Evolutionary conservation across 2,888 invertebrate genomes (phyloP).

Genomic region (Dolichomitus sp.): DNA sequence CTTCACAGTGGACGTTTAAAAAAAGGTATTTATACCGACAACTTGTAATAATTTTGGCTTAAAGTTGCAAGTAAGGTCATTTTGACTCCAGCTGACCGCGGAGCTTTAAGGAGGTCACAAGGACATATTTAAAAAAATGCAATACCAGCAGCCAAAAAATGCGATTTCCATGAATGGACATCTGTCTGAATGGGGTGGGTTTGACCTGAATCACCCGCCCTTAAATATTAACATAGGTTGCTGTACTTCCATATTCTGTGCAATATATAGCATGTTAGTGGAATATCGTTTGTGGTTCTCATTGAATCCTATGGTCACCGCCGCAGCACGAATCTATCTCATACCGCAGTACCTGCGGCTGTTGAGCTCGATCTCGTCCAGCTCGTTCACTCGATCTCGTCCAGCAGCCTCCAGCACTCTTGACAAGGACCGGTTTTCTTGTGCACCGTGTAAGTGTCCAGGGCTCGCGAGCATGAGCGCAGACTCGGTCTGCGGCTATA

Average conservation of each 20-base stretch:
- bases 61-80: too few relatives aligned
- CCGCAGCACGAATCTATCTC: constrained; percentile 22
- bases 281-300: constrained; percentile 1
- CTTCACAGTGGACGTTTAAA: too few relatives aligned
- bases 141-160: too few relatives aligned
- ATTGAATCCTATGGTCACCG: constrained; percentile 26
- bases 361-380: constrained; percentile 30
- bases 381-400: constrained; percentile 58
- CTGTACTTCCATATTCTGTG: background rate
- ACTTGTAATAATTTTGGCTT: too few relatives aligned
- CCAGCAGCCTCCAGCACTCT: constrained; percentile 47
- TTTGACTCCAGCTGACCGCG: too few relatives aligned
- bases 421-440: constrained; percentile 62
- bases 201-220: background rate
- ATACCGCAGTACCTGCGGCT: constrained; percentile 18
- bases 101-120: too few relatives aligned
- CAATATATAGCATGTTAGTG: background rate
- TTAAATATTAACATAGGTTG: background rate
- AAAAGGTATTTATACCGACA: too few relatives aligned
- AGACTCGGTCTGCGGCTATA: constrained; percentile 16
- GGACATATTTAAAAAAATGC: too few relatives aligned
- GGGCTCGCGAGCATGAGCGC: constrained; percentile 18
- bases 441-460: constrained; percentile 56
- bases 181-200: too few relatives aligned
- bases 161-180: too few relatives aligned